These are phyloP conservation scores for Eupithecia dodoneata DNA, from an alignment of 2,888 invertebrate species.

Conservation along the genomic window DNA sequence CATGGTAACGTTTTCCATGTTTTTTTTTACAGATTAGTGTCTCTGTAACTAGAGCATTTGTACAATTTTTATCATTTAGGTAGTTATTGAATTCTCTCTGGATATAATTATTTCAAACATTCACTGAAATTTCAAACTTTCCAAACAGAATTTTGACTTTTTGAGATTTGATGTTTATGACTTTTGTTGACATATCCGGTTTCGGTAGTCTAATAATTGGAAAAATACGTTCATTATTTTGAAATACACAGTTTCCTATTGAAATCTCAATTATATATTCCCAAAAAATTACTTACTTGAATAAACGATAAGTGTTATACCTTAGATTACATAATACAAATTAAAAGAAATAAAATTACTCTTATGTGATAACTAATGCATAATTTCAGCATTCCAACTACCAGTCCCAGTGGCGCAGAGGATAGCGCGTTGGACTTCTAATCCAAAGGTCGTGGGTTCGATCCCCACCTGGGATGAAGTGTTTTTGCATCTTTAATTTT, in stretches of 20 bases:
- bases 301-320: neutral
- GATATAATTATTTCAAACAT: conserved; percentile 40
- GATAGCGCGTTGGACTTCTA: conserved; percentile 96
- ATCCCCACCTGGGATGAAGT: conserved; percentile 92
- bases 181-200: conserved; percentile 67
- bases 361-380: neutral
- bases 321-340: neutral
- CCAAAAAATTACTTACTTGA: neutral
- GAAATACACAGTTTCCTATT: neutral
- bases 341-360: conserved; percentile 5
- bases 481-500: too few species aligned
- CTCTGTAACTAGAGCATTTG: conserved; percentile 43
- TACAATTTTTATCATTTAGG: conserved; percentile 21
- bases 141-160: conserved; percentile 62
- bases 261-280: neutral
- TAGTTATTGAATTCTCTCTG: too few species aligned
- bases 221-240: neutral
- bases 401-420: conserved; percentile 93
- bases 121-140: conserved; percentile 74
- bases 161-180: conserved; percentile 39
- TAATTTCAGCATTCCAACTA: conserved; percentile 53
- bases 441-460: conserved; percentile 95
- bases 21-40: conserved; percentile 36
- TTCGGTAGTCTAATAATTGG: conserved; percentile 19
- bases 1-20: conserved; percentile 57